A percentile compares a stretch with the other conserved stretches of the same genome.
Evolutionary conservation across 2,113 vertebrate genomes (phyloP).

Genomic region (Egretta garzetta): DNA sequence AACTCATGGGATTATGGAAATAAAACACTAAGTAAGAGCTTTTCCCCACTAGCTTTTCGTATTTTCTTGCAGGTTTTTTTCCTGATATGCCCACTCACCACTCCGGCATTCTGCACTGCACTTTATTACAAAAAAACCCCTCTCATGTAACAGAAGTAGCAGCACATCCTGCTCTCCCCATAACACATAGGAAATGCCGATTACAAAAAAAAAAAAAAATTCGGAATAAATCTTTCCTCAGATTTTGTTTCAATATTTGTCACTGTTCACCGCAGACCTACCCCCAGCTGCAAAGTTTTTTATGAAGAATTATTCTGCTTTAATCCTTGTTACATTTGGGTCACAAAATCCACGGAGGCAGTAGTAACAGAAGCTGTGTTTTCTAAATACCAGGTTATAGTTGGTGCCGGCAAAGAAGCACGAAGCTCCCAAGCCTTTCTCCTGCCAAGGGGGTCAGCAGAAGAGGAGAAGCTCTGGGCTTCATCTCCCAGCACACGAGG

Average conservation of each 20-base stretch:
- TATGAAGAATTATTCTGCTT: background rate
- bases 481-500: background rate
- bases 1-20: slow-evolving; percentile 2
- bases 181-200: slow-evolving; percentile 31
- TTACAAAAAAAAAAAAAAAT: background rate
- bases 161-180: background rate
- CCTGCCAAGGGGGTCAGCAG: background rate
- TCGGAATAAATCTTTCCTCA: background rate
- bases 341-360: background rate
- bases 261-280: background rate
- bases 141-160: slow-evolving; percentile 14
- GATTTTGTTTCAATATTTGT: slow-evolving; percentile 45
- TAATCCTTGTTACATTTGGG: background rate
- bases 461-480: background rate
- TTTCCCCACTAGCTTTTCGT: background rate
- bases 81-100: background rate
- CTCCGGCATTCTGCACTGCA: background rate
- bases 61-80: background rate
- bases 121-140: background rate
- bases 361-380: background rate
- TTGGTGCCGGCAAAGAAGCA: background rate
- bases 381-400: background rate
- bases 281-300: background rate
- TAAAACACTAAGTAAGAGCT: background rate
- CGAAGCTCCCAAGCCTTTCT: background rate